Base-by-base conservation (phyloP, 2,797 vertebrate species). In the Tolypeutes matacus region DNA sequence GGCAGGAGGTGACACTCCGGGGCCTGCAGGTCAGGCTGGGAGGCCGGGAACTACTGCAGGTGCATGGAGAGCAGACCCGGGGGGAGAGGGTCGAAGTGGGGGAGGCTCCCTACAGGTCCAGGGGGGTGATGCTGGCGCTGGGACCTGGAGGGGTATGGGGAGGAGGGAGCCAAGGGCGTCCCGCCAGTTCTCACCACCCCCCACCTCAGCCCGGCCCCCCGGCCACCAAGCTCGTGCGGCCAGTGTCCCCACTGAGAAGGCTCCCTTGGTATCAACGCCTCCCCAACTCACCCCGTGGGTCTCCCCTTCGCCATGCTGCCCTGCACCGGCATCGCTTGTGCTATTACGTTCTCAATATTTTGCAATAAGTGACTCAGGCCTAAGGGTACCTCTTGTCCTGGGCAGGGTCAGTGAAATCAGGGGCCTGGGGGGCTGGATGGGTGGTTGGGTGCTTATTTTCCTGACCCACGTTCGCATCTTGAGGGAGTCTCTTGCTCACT, bases 81-180 rank as follows among this genome's bases (percentile, higher is more conserved):
- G 70, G 36, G 20, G 12, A 77, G 46, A 1, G 6, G n/a, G 21
- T 0, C 17, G 81, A 18, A 29, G 51, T 67, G 42, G 20, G 78
- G 6, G 58, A 31, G 60, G 69, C 51, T 62, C 39, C 82, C 3
- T 29, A 14, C 0, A 3, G 67, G 76, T 31, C 42, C 60, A 17
- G 67, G 17, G 10, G n/a, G 23, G 27, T 4, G 2, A 39, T 0
- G 3, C 31, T 29, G 51, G 51, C 10, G 82, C 67, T 21, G 1
- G 13, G 75, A 25, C 25, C 14, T 2, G 0, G 1, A 7, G 15
- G 42, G 20, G 7, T 2, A 6, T 1, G 0, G 7, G 34, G 20
- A 9, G 21, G 58, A 4, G 17, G 69, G n/a, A n/a, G 67, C 39
- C 18, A 51, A 34, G 29, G 20, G 14, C 46, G 34, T 15, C 27